These are phyloP conservation scores for Pavo muticus DNA, from an alignment of 2,113 vertebrate genomes.

Conservation along the genomic window DNA sequence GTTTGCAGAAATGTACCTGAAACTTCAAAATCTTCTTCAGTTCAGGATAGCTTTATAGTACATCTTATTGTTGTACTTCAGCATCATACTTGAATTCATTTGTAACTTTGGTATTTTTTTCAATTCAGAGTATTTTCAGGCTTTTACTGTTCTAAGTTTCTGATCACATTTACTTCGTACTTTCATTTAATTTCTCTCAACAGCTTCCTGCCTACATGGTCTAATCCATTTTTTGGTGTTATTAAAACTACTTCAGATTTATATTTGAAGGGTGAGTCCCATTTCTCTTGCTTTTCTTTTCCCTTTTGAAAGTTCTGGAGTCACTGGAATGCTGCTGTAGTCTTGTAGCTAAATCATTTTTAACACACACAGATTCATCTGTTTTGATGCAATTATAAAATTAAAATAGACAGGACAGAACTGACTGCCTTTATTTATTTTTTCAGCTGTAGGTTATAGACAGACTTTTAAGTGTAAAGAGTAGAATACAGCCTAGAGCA, in stretches of 20 bases:
- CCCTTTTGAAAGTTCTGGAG: not conserved
- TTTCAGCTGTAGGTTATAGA: not conserved
- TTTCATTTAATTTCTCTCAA: not conserved
- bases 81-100: not conserved
- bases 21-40: not conserved
- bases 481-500: not conserved
- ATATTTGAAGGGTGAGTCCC: not conserved
- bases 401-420: not conserved
- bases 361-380: not conserved
- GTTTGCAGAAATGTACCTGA: not conserved
- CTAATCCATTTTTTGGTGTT: not conserved
- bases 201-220: not conserved
- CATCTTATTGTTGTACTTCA: not conserved
- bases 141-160: not conserved
- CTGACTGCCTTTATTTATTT: not conserved
- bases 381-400: not conserved
- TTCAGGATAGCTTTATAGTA: not conserved
- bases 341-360: not conserved
- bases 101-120: fast-evolving
- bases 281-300: not conserved
- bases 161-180: not conserved
- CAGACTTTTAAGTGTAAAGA: not conserved
- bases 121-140: not conserved
- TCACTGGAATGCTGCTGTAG: not conserved
- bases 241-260: not conserved